These are phyloP conservation scores for Ornithoptera priamus DNA, from an alignment of 2,888 invertebrate genomes.

Conservation along the genomic window DNA sequence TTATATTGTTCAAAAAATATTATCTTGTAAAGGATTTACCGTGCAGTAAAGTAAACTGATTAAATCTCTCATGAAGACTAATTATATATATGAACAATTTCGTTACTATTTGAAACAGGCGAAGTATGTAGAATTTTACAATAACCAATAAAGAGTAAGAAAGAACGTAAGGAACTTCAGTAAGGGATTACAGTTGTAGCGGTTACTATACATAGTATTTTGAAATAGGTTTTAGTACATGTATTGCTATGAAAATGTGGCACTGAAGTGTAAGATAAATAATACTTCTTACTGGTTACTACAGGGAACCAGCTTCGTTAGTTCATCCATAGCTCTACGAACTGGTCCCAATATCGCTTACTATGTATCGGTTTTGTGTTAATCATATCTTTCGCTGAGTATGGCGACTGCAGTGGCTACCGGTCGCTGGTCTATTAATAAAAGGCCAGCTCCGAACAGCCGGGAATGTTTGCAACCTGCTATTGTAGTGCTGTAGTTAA, in stretches of 20 bases:
- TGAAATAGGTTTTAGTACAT: slow-evolving; percentile 43
- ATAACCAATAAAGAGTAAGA: slow-evolving; percentile 30
- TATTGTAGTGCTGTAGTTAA: slow-evolving; percentile 75
- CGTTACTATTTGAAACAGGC: slow-evolving; percentile 20
- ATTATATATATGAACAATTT: slow-evolving; percentile 29
- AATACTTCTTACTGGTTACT: slow-evolving; percentile 62
- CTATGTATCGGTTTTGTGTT: slow-evolving; percentile 77
- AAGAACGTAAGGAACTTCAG: slow-evolving; percentile 36
- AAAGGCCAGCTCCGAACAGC: slow-evolving; percentile 56
- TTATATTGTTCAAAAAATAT: background rate
- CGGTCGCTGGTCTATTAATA: slow-evolving; percentile 77
- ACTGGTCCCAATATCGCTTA: slow-evolving; percentile 77
- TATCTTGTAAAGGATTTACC: background rate
- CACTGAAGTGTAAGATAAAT: slow-evolving; percentile 40
- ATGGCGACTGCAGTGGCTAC: slow-evolving; percentile 69
- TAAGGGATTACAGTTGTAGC: slow-evolving; percentile 30
- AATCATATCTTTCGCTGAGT: slow-evolving; percentile 76
- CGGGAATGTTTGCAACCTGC: slow-evolving; percentile 72
- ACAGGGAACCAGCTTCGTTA: slow-evolving; percentile 64
- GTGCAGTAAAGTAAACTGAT: slow-evolving; percentile 20
- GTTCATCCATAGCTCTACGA: slow-evolving; percentile 64
- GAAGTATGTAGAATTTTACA: slow-evolving; percentile 21
- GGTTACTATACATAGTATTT: slow-evolving; percentile 46
- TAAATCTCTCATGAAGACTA: slow-evolving; percentile 26
- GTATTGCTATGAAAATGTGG: slow-evolving; percentile 37